Conservation (phyloP, 2,113 vertebrate species). For the Chelonoidis abingdonii region DNA sequence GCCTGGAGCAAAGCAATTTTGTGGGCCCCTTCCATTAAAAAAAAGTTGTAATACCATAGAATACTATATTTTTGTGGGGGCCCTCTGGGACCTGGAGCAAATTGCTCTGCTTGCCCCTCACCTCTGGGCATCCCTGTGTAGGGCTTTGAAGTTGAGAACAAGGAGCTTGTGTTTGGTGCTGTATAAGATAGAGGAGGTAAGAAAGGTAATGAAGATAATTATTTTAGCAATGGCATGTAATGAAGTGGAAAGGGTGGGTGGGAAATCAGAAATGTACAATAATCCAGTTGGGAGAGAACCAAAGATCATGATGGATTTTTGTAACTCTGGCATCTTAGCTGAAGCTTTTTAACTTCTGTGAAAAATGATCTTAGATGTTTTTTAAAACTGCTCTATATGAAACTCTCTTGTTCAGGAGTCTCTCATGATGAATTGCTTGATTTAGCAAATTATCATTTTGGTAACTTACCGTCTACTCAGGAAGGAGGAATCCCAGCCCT, state of each 20-base stretch:
- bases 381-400: not conserved
- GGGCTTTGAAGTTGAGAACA: not conserved
- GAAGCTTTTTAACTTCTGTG: not conserved
- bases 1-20: too few relatives aligned
- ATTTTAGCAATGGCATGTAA: not conserved
- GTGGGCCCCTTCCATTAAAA: too few relatives aligned
- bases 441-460: conserved; percentile 93
- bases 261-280: not conserved
- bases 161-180: not conserved
- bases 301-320: not conserved
- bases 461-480: conserved; percentile 86
- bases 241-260: not conserved
- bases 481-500: conserved; percentile 86
- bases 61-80: too few relatives aligned
- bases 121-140: too few relatives aligned
- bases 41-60: too few relatives aligned
- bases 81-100: too few relatives aligned
- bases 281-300: not conserved
- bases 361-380: not conserved
- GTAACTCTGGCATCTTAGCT: not conserved
- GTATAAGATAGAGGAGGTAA: not conserved
- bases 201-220: not conserved
- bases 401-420: conserved; percentile 84
- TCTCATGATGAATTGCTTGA: conserved; percentile 90
- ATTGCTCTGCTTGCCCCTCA: too few relatives aligned